These are phyloP conservation scores for Ceratoteleas bidentatus DNA, from an alignment of 1,140 invertebrate species.

Conservation along the genomic window DNA sequence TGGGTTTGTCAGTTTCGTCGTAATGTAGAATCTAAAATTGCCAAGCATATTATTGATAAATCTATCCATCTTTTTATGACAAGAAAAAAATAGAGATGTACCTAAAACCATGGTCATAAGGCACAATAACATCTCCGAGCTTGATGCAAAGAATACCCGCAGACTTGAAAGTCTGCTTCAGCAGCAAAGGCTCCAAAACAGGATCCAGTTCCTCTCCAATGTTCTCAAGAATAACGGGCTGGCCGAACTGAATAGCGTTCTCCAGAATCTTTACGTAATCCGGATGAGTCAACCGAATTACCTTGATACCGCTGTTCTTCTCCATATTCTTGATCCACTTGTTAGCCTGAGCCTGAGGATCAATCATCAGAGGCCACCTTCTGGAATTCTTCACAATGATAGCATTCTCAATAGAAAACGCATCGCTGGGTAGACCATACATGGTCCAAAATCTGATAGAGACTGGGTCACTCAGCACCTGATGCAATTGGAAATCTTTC, in stretches of 20 bases:
- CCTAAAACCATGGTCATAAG: slow-evolving; percentile 94
- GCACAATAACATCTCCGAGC: slow-evolving; percentile 89
- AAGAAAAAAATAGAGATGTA: too few species aligned
- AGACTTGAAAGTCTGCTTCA: slow-evolving; percentile 95
- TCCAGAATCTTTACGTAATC: slow-evolving; percentile 94
- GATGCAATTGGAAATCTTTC: slow-evolving; percentile 87
- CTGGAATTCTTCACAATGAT: slow-evolving; percentile 93
- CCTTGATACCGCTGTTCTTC: slow-evolving; percentile 90
- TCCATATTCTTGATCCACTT: slow-evolving; percentile 98
- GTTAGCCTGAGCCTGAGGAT: slow-evolving; percentile 96
- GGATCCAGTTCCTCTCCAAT: slow-evolving; percentile 95
- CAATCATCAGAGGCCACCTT: slow-evolving; percentile 96
- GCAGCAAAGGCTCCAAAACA: slow-evolving; percentile 91
- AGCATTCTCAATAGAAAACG: slow-evolving; percentile 96
- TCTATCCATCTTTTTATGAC: too few species aligned
- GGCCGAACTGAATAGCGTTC: slow-evolving; percentile 96
- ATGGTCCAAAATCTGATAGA: slow-evolving; percentile 95
- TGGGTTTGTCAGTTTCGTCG: slow-evolving; percentile 96
- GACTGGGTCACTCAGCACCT: slow-evolving; percentile 92
- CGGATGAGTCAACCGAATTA: slow-evolving; percentile 89
- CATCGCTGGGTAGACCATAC: slow-evolving; percentile 92
- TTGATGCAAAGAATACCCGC: slow-evolving; percentile 91
- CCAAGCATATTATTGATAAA: too few species aligned
- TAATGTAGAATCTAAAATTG: slow-evolving; percentile 92
- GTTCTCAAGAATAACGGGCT: slow-evolving; percentile 93